Conservation (phyloP, 2,113 vertebrate genomes). For the Lepidothrix coronata region DNA sequence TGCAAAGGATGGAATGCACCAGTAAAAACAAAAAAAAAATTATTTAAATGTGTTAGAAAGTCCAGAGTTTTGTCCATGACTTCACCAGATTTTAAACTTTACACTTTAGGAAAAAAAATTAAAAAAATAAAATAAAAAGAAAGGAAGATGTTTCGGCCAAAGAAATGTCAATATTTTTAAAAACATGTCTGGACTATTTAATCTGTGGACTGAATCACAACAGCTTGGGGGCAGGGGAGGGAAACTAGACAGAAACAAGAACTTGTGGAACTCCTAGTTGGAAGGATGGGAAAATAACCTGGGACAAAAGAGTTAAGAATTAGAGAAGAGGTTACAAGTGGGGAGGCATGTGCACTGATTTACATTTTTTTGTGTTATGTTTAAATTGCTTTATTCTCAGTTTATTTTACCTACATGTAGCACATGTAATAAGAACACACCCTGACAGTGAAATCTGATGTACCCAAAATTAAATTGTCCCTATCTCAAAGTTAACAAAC, state of each 20-base stretch:
- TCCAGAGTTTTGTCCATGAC: not conserved
- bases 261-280: not conserved
- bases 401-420: not conserved
- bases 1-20: not conserved
- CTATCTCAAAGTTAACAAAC: not conserved
- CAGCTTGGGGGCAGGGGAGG: not conserved
- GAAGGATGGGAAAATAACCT: not conserved
- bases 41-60: not conserved
- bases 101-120: not conserved
- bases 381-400: not conserved
- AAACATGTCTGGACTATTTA: not conserved
- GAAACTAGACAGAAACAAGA: not conserved
- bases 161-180: not conserved
- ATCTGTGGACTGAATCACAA: not conserved
- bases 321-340: not conserved
- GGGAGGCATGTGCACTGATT: not conserved
- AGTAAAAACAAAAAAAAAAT: not conserved
- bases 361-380: not conserved
- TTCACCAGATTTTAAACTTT: not conserved
- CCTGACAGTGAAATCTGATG: not conserved
- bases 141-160: not conserved
- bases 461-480: not conserved
- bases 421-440: not conserved
- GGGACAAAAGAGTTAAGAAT: not conserved
- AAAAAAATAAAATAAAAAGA: not conserved